Evolutionary conservation across 2,888 invertebrate species (phyloP), one percentile per base, ranked within the genome.

Genomic region (Scaptomyza flava): DNA sequence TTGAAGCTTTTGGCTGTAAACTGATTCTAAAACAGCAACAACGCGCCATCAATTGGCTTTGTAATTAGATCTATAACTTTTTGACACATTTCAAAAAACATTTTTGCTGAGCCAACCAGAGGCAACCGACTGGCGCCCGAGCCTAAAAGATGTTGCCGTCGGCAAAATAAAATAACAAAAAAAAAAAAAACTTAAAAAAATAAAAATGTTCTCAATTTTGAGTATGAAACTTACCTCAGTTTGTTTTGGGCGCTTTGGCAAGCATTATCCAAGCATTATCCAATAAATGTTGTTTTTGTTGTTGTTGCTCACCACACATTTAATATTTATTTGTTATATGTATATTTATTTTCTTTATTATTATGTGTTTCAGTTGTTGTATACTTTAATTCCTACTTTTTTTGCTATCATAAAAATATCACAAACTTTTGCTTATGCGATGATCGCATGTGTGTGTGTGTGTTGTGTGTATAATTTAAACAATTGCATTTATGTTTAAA

Each of bases 241-340:
- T 41, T 66, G 61, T 64, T 69, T 66, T 58, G 76, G 52, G 43
- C 63, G 81, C 68, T 72, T 59, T 58, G 63, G 46, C 54, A 61
- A 64, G 63, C 69, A 73, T 89, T 87, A 89, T 82, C 82, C 89
- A 75, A 89, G 82, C 81, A 86, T 84, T 83, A 83, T 83, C 89
- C 82, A 75, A 72, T 67, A 68, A 68, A 59, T 46, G 11, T 38
- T 56, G 33, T 31, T 53, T 52, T 20, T 58, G 54, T 34, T 59
- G 51, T 23, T 50, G 34, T 36, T 47, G 27, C 27, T 63, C 82
- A 62, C 38, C 42, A 72, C 67, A 84, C 75, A 81, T 85, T 78
- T 54, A 76, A 57, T 57, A 66, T 14, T 56, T 59, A 45, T 48
- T 54, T 51, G 43, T 43, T 50, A 46, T 42, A 53, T 54, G 54